Conservation (phyloP, 2,888 invertebrate genomes). For the Xestia sexstrigata region DNA sequence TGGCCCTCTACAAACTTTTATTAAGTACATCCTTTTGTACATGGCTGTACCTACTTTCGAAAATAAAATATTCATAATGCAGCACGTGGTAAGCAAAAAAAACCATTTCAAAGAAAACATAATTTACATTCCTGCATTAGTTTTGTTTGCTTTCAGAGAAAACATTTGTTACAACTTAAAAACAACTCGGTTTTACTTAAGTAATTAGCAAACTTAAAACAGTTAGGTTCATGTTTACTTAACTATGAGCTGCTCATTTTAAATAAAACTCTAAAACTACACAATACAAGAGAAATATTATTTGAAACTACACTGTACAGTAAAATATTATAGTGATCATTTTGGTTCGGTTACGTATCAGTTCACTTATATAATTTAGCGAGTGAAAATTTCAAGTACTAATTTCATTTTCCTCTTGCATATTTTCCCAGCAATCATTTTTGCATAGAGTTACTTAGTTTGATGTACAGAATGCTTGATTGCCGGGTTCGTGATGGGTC, state of each 20-base stretch:
- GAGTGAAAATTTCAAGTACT: not conserved
- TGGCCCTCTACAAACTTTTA: not conserved
- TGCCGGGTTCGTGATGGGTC: too few relatives aligned
- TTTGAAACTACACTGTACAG: not conserved
- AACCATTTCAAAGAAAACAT: not conserved
- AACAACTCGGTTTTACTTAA: constrained; percentile 28
- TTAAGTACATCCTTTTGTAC: not conserved
- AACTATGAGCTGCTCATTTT: constrained; percentile 25
- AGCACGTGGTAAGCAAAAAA: not conserved
- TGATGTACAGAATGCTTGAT: too few relatives aligned
- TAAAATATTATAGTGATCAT: constrained; percentile 9
- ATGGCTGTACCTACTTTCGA: not conserved
- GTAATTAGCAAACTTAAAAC: constrained; percentile 44
- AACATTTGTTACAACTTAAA: constrained; percentile 21
- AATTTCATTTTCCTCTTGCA: not conserved
- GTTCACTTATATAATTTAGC: constrained; percentile 7
- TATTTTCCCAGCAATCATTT: not conserved
- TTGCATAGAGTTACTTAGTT: too few relatives aligned
- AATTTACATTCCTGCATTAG: not conserved
- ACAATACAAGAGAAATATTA: not conserved
- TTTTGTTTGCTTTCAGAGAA: constrained; percentile 20
- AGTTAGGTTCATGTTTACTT: constrained; percentile 26
- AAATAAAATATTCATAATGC: not conserved
- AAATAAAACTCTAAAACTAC: constrained; percentile 5
- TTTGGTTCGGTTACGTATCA: too few relatives aligned